These are phyloP conservation scores for Calycopis cecrops DNA, from an alignment of 1,140 invertebrate genomes.

Conservation along the genomic window DNA sequence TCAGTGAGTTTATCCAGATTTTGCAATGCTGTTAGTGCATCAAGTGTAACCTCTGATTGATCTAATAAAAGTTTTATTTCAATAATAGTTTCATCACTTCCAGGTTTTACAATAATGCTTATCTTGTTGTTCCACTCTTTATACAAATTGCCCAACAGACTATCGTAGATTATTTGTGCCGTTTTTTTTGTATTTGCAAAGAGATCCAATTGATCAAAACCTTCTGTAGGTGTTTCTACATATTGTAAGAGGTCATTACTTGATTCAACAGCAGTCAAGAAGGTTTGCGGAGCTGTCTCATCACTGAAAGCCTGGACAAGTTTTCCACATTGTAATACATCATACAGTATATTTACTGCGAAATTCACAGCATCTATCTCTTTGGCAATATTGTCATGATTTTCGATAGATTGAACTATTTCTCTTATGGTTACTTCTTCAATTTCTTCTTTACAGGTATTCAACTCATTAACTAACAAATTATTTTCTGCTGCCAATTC, in stretches of 20 bases:
- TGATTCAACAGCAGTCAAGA: slow-evolving; percentile 64
- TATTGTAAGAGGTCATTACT: slow-evolving; percentile 68
- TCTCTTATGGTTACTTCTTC: slow-evolving; percentile 76
- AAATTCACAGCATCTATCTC: slow-evolving; percentile 73
- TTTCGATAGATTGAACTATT: slow-evolving; percentile 73
- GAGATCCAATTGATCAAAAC: slow-evolving; percentile 72
- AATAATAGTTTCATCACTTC: slow-evolving; percentile 38
- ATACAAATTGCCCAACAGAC: slow-evolving; percentile 62
- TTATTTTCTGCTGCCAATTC: slow-evolving; percentile 68
- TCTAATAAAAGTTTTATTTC: slow-evolving; percentile 53
- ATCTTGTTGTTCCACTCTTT: slow-evolving; percentile 70
- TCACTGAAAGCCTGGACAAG: slow-evolving; percentile 70
- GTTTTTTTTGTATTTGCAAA: slow-evolving; percentile 65
- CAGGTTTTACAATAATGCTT: slow-evolving; percentile 31
- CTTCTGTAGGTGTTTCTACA: slow-evolving; percentile 64
- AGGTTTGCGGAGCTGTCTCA: slow-evolving; percentile 61
- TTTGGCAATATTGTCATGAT: slow-evolving; percentile 72
- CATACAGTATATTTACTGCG: slow-evolving; percentile 69
- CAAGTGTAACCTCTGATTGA: slow-evolving; percentile 41
- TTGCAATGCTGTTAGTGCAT: slow-evolving; percentile 72
- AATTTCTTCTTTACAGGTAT: slow-evolving; percentile 70
- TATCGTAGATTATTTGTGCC: slow-evolving; percentile 52
- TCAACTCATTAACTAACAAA: slow-evolving; percentile 68
- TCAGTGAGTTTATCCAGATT: slow-evolving; percentile 64
- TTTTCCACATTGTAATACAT: slow-evolving; percentile 73